These are phyloP conservation scores for Cyclopterus lumpus DNA, from an alignment of 2,797 vertebrate genomes.

Conservation along the genomic window DNA sequence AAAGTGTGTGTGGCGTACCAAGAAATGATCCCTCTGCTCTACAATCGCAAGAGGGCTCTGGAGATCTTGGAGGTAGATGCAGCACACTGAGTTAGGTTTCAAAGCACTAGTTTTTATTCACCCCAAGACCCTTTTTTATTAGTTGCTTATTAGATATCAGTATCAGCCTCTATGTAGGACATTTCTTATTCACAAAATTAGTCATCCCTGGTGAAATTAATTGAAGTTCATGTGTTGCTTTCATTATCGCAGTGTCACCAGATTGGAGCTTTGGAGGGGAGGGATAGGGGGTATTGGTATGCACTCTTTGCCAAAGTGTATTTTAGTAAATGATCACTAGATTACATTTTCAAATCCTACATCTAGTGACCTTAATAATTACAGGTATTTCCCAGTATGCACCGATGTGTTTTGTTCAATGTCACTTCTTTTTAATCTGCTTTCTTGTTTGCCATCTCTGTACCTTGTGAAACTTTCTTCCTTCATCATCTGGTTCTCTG, in stretches of 20 bases:
- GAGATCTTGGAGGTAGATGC: conserved; percentile 75
- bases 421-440: not conserved
- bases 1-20: conserved; percentile 81
- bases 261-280: not conserved
- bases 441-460: not conserved
- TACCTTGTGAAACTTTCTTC: conserved; percentile 7
- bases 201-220: not conserved
- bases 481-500: conserved; percentile 3
- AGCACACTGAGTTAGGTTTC: not conserved
- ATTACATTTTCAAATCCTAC: not conserved
- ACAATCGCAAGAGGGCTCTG: conserved; percentile 67
- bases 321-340: not conserved
- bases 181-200: not conserved
- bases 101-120: not conserved
- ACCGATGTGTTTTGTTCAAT: not conserved
- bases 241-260: not conserved
- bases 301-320: not conserved
- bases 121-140: not conserved
- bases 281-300: not conserved
- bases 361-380: not conserved
- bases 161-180: not conserved
- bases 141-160: not conserved
- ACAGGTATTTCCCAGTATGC: not conserved
- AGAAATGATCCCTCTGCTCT: conserved; percentile 82
- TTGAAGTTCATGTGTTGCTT: not conserved